phyloP scores from a whole-genome alignment of 2,113 vertebrate genomes.

The Mirounga angustirostris region DNA sequence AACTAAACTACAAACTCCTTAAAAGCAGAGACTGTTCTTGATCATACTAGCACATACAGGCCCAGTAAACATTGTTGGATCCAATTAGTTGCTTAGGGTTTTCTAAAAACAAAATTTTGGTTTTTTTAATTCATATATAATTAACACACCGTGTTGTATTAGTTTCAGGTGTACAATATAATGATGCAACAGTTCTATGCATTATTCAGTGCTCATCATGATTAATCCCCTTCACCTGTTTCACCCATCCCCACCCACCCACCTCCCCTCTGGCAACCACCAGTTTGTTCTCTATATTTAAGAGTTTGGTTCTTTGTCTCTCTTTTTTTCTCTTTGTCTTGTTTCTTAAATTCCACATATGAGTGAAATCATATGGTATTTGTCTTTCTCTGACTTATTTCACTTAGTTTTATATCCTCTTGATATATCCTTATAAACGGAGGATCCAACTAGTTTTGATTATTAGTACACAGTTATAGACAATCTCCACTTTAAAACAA shows the following conservation, averaged over 20 bases:
- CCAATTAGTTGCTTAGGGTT: not conserved
- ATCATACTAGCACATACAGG: not conserved
- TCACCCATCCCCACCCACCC: not conserved
- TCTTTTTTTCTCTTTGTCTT: not conserved
- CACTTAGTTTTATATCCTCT: too few relatives aligned
- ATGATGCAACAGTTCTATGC: not conserved
- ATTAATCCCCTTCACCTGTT: not conserved
- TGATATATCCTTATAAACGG: too few relatives aligned
- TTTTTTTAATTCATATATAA: not conserved
- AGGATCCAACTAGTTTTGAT: not conserved
- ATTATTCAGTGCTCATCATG: not conserved
- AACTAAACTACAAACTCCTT: not conserved
- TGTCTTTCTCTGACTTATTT: too few relatives aligned
- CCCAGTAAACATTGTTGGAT: not conserved
- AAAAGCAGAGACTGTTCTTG: not conserved
- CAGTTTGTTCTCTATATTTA: not conserved
- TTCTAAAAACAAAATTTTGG: not conserved
- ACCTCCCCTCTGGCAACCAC: not conserved
- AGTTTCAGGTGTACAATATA: not conserved
- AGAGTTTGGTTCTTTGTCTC: not conserved
- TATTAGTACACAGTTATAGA: not conserved
- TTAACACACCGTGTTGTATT: not conserved
- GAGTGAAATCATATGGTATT: too few relatives aligned
- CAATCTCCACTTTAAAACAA: slow-evolving; percentile 43
- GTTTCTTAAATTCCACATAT: too few relatives aligned